These are phyloP conservation scores for Drepana arcuata DNA, from an alignment of 1,140 invertebrate species.

Conservation along the genomic window DNA sequence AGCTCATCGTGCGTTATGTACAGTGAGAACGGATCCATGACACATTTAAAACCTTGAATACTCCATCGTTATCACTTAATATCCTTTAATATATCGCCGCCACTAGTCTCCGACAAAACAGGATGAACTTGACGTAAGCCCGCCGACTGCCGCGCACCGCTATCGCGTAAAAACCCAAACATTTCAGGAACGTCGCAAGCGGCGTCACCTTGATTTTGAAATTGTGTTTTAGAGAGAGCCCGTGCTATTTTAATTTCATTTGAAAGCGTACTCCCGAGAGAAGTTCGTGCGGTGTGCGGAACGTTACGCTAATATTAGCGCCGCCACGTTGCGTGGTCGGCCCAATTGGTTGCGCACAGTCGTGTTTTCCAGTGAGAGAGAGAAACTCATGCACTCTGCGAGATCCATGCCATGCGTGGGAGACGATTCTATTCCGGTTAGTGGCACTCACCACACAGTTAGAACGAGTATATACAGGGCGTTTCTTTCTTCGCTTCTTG, in stretches of 20 bases:
- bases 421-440: conserved; percentile 32
- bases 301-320: conserved; percentile 25
- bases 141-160: conserved; percentile 20
- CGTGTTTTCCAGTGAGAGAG: no score
- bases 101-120: conserved; percentile 22
- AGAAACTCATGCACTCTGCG: no score
- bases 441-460: conserved; percentile 64
- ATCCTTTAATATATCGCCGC: conserved; percentile 20
- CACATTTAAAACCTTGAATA: conserved; percentile 6
- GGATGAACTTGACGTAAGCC: conserved; percentile 38
- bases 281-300: conserved; percentile 51
- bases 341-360: no score
- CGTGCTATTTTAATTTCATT: conserved; percentile 62
- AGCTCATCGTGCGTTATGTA: conserved; percentile 57
- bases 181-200: conserved; percentile 57
- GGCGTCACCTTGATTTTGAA: conserved; percentile 69
- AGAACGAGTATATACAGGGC: conserved; percentile 35
- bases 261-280: conserved; percentile 51
- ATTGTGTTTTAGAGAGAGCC: conserved; percentile 46
- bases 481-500: conserved; percentile 30
- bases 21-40: conserved; percentile 61
- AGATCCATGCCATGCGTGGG: conserved; percentile 27
- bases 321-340: no score
- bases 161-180: conserved; percentile 36
- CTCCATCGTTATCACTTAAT: conserved; percentile 10